A percentile compares a stretch with the other conserved stretches of the same genome.
Evolutionary conservation across 1,140 invertebrate species (phyloP).

Genomic region (Gryllus bimaculatus): DNA sequence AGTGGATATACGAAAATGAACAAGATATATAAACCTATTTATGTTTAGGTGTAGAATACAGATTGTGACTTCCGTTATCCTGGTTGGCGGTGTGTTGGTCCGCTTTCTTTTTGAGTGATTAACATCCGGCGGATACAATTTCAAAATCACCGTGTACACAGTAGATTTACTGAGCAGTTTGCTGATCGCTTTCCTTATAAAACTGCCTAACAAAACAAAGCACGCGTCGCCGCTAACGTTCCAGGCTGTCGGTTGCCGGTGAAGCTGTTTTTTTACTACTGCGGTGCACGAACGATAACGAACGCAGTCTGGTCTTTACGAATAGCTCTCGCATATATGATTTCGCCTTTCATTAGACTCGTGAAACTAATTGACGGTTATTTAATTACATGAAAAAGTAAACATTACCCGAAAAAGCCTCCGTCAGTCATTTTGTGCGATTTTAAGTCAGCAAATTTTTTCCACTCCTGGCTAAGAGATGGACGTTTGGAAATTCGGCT

Average conservation of each 20-base stretch:
- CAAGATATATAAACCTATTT: constrained; percentile 7
- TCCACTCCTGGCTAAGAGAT: constrained; percentile 14
- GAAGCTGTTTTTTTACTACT: constrained; percentile 11
- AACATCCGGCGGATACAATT: not conserved
- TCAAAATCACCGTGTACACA: not conserved
- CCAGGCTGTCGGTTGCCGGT: constrained; percentile 4
- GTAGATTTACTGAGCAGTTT: not conserved
- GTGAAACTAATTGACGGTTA: constrained; percentile 13
- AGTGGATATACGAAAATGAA: not conserved
- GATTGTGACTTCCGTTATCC: constrained; percentile 13
- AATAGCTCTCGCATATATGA: not conserved
- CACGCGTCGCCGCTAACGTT: not conserved
- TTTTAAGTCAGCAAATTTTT: constrained; percentile 12
- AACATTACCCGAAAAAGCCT: constrained; percentile 18
- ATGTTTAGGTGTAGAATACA: constrained; percentile 10
- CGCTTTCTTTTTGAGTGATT: constrained; percentile 6
- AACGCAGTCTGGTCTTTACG: not conserved
- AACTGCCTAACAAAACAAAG: not conserved
- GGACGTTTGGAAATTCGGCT: not conserved
- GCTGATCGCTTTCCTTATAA: not conserved
- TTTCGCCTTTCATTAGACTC: constrained; percentile 4
- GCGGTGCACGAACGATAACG: not conserved
- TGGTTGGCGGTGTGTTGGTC: constrained; percentile 14
- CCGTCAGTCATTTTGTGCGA: constrained; percentile 14
- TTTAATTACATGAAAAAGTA: constrained; percentile 10